phyloP scores from a whole-genome alignment of 2,888 invertebrate species.

The Eupithecia pulchellata region DNA sequence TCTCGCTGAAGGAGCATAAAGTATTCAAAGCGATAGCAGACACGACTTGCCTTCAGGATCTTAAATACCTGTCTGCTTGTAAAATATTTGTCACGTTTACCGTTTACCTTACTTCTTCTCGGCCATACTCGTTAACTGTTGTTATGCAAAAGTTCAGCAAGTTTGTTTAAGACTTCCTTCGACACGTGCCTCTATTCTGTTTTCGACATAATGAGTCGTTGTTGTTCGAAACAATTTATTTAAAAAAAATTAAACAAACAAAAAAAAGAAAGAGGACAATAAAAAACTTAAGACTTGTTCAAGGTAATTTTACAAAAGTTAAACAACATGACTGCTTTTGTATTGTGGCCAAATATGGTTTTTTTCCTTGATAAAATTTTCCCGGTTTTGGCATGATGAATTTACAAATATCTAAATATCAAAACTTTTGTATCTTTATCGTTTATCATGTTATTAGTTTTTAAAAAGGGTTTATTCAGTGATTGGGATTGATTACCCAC shows the following conservation, averaged over 20 bases:
- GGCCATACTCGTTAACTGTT: neutral
- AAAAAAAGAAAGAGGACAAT: neutral
- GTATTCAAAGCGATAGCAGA: conserved; percentile 53
- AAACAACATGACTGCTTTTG: neutral
- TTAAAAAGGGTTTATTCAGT: neutral
- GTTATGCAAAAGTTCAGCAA: neutral
- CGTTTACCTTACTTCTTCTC: conserved; percentile 35
- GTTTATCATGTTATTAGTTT: neutral
- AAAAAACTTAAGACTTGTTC: neutral
- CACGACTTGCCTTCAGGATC: conserved; percentile 42
- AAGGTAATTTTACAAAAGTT: neutral
- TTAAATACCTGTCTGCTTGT: conserved; percentile 42
- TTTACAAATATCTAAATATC: neutral
- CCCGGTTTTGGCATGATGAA: neutral
- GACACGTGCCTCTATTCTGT: neutral
- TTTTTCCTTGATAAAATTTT: neutral
- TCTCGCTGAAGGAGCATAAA: conserved; percentile 46
- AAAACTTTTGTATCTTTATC: neutral
- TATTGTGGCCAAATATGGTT: neutral
- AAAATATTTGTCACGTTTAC: conserved; percentile 48
- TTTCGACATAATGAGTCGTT: neutral
- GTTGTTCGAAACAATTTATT: neutral
- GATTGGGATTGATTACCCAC: neutral
- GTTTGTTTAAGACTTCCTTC: neutral
- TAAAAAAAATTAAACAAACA: neutral